phyloP scores from a whole-genome alignment of 1,140 invertebrate species.

The Calliopsis andreniformis region DNA sequence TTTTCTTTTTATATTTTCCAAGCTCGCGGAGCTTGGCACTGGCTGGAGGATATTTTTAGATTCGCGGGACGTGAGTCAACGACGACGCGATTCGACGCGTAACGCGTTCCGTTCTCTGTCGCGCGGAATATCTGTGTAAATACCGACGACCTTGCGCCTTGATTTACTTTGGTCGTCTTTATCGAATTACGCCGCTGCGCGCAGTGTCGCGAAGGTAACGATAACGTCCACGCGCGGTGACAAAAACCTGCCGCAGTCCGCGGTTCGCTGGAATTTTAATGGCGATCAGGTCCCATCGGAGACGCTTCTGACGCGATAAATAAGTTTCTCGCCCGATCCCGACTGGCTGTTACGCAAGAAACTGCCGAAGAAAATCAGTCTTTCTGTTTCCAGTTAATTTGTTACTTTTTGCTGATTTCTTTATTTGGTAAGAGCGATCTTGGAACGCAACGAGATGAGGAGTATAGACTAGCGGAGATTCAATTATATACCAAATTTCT shows the following conservation, averaged over 20 bases:
- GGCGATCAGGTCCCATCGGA: background rate
- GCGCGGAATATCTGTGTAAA: constrained; percentile 18
- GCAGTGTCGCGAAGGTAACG: background rate
- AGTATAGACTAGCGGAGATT: too few relatives aligned
- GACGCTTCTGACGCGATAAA: background rate
- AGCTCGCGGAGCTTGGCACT: constrained; percentile 19
- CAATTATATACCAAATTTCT: too few relatives aligned
- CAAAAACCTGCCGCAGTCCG: background rate
- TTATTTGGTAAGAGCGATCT: too few relatives aligned
- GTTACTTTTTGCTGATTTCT: too few relatives aligned
- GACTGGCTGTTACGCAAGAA: background rate
- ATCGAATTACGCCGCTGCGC: background rate
- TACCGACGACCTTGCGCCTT: constrained; percentile 46
- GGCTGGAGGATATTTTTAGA: constrained; percentile 60
- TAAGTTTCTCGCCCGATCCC: constrained; percentile 5
- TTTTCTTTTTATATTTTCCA: constrained; percentile 24
- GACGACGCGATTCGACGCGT: constrained; percentile 49
- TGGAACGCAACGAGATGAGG: too few relatives aligned
- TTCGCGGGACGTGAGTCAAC: constrained; percentile 55
- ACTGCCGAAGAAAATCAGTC: background rate
- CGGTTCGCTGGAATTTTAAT: constrained; percentile 5
- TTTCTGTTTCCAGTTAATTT: too few relatives aligned
- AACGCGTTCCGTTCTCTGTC: constrained; percentile 50
- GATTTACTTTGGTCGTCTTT: constrained; percentile 20
- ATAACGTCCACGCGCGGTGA: background rate